Conservation (phyloP, 2,797 vertebrate species). For the Enteromius viviparus region DNA sequence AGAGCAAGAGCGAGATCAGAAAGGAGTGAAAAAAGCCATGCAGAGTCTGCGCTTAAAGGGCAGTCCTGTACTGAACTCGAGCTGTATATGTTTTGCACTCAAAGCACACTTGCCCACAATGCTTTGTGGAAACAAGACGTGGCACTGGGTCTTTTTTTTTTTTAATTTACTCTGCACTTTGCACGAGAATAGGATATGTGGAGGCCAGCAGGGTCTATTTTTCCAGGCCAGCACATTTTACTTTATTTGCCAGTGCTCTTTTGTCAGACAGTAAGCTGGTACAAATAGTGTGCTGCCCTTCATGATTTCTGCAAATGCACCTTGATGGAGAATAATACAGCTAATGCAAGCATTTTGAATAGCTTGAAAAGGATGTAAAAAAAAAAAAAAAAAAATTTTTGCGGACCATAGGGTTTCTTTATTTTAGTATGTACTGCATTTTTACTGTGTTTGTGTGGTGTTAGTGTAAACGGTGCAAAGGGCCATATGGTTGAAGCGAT, state of each 20-base stretch:
- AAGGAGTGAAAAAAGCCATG: constrained; percentile 1
- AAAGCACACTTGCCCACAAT: constrained; percentile 37
- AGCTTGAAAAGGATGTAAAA: neutral
- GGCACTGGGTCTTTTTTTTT: constrained; percentile 30
- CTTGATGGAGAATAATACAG: constrained; percentile 20
- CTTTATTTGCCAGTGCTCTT: constrained; percentile 36
- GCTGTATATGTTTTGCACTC: constrained; percentile 34
- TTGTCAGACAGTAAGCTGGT: constrained; percentile 37
- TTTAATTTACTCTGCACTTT: constrained; percentile 37
- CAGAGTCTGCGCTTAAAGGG: constrained; percentile 48
- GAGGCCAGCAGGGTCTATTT: constrained; percentile 42
- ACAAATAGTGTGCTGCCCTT: constrained; percentile 44
- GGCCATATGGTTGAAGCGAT: constrained; percentile 31
- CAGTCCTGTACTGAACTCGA: constrained; percentile 28
- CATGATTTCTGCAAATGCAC: constrained; percentile 23
- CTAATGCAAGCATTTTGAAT: constrained; percentile 40
- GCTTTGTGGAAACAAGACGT: constrained; percentile 43
- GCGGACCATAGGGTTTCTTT: neutral
- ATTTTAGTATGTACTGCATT: constrained; percentile 9
- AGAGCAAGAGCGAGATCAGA: constrained; percentile 18
- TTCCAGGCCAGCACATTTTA: constrained; percentile 47
- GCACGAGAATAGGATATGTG: constrained; percentile 40
- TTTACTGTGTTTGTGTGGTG: constrained; percentile 7
- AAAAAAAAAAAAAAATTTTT: neutral
- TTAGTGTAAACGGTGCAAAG: neutral